A percentile compares a stretch with the other conserved stretches of the same genome.
These are phyloP conservation scores for Adelosebastes latens DNA, from an alignment of 2,797 vertebrate genomes.

Conservation along the genomic window DNA sequence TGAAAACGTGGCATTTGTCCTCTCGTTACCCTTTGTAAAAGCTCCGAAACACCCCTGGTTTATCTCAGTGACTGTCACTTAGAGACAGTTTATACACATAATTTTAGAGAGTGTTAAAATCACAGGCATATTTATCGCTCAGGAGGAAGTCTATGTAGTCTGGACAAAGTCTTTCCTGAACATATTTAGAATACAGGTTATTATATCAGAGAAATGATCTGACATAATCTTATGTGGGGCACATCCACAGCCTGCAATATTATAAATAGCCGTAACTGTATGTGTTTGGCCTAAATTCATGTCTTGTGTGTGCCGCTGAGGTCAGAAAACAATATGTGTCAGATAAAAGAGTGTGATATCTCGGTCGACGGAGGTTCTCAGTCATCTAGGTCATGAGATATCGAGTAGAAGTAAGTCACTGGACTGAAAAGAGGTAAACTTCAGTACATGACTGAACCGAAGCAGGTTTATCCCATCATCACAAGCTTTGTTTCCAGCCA, in stretches of 20 bases:
- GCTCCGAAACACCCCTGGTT: constrained; percentile 41
- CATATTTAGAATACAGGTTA: constrained; percentile 44
- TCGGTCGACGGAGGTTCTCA: not conserved
- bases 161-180: constrained; percentile 64
- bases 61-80: constrained; percentile 47
- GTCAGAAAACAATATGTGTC: constrained; percentile 3
- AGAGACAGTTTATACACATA: constrained; percentile 46
- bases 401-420: not conserved
- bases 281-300: constrained; percentile 35
- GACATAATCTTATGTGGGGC: constrained; percentile 19
- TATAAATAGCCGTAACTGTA: constrained; percentile 35
- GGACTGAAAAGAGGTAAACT: not conserved
- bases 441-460: not conserved
- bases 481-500: not conserved
- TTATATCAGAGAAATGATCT: constrained; percentile 36
- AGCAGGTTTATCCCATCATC: not conserved
- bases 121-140: constrained; percentile 60
- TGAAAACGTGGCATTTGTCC: constrained; percentile 24
- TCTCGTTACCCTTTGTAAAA: constrained; percentile 20
- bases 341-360: not conserved
- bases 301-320: constrained; percentile 6
- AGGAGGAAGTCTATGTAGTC: constrained; percentile 59
- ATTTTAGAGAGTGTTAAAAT: constrained; percentile 63
- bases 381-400: not conserved
- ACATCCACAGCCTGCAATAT: constrained; percentile 15